Conservation (phyloP, 2,888 invertebrate species). For the Acanthoscelides obtectus region DNA sequence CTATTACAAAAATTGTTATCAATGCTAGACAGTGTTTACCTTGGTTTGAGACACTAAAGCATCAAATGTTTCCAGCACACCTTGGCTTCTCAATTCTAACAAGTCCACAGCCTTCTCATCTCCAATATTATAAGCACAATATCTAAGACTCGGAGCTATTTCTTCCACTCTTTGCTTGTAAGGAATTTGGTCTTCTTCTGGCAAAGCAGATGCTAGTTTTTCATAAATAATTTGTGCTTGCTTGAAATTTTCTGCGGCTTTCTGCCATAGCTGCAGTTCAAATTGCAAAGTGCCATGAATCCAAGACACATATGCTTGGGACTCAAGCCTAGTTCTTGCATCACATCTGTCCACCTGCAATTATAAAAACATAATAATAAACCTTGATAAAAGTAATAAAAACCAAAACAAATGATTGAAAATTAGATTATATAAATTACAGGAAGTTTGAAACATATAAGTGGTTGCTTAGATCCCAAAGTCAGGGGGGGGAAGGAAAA, state of each 20-base stretch:
- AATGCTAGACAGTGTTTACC: constrained; percentile 4
- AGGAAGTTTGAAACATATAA: too few relatives aligned
- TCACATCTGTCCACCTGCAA: constrained; percentile 74
- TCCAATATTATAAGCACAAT: constrained; percentile 96
- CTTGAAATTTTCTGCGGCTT: constrained; percentile 76
- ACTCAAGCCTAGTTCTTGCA: constrained; percentile 91
- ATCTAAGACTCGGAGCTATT: constrained; percentile 84
- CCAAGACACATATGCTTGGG: constrained; percentile 93
- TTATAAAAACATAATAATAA: constrained; percentile 8
- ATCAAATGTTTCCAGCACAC: constrained; percentile 74
- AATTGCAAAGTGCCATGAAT: constrained; percentile 86
- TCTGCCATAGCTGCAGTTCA: constrained; percentile 86
- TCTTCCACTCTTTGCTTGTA: constrained; percentile 85
- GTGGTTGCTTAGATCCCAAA: too few relatives aligned
- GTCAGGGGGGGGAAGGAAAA: too few relatives aligned
- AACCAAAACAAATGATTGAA: too few relatives aligned
- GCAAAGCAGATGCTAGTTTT: constrained; percentile 78
- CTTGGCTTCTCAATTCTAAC: constrained; percentile 80
- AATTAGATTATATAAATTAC: too few relatives aligned
- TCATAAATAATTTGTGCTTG: constrained; percentile 89
- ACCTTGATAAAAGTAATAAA: too few relatives aligned
- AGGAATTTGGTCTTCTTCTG: constrained; percentile 74
- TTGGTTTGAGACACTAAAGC: constrained; percentile 80
- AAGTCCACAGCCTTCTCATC: constrained; percentile 87
- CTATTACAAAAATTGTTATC: too few relatives aligned